These are phyloP conservation scores for Sebastes oblongus DNA, from an alignment of 2,797 vertebrate genomes.

Conservation along the genomic window DNA sequence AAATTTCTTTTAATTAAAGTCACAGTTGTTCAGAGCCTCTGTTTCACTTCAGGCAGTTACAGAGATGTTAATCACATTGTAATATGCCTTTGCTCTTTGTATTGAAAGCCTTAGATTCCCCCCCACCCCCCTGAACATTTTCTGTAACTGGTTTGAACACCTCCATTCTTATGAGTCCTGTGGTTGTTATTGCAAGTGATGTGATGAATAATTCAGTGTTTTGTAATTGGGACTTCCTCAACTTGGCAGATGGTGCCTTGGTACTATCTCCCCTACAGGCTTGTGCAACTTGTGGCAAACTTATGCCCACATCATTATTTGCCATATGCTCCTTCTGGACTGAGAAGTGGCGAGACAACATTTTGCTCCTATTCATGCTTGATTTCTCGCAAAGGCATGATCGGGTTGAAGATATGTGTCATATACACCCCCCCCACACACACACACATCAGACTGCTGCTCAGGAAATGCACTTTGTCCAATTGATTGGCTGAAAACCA, in stretches of 20 bases:
- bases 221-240: slow-evolving; percentile 47
- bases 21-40: not conserved
- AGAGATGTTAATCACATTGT: not conserved
- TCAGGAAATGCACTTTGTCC: slow-evolving; percentile 28
- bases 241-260: slow-evolving; percentile 57
- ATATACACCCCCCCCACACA: not conserved
- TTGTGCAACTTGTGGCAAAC: slow-evolving; percentile 63
- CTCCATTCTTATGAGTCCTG: slow-evolving; percentile 26
- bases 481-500: slow-evolving; percentile 41
- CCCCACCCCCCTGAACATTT: not conserved
- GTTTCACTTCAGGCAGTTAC: not conserved
- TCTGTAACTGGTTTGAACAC: slow-evolving; percentile 5
- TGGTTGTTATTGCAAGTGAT: slow-evolving; percentile 18
- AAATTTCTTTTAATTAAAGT: not conserved
- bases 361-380: slow-evolving; percentile 33
- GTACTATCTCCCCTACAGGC: slow-evolving; percentile 40
- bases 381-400: slow-evolving; percentile 27
- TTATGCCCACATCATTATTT: slow-evolving; percentile 48
- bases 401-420: slow-evolving; percentile 6
- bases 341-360: not conserved
- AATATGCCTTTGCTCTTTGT: not conserved
- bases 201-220: slow-evolving; percentile 57
- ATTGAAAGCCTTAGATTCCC: slow-evolving; percentile 4
- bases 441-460: not conserved
- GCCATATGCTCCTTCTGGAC: slow-evolving; percentile 65